Percentiles rank a stretch among this genome's conserved stretches.
These are phyloP conservation scores for Aphrophora alni DNA, from an alignment of 2,888 invertebrate genomes.

Conservation along the genomic window DNA sequence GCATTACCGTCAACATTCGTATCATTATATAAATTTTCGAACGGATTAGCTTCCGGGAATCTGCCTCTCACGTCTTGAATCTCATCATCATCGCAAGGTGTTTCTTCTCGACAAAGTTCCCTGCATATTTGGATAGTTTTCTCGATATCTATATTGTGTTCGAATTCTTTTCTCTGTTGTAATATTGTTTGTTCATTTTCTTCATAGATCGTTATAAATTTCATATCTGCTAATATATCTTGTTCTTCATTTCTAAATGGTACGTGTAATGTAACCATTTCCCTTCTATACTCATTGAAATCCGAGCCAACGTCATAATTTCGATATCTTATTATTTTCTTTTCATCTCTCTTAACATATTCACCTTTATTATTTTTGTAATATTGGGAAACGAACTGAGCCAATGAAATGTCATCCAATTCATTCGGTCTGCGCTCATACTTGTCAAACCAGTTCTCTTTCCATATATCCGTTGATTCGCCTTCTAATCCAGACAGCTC, in stretches of 20 bases:
- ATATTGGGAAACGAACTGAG: constrained; percentile 16
- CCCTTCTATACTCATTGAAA: background rate
- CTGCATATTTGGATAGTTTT: background rate
- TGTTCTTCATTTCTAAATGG: background rate
- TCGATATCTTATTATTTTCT: background rate
- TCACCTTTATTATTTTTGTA: constrained; percentile 31
- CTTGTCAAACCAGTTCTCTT: constrained; percentile 50
- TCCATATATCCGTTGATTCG: constrained; percentile 53
- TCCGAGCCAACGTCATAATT: constrained; percentile 32
- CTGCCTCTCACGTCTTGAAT: background rate
- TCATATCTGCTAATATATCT: background rate
- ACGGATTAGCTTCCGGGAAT: background rate
- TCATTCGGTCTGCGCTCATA: constrained; percentile 19
- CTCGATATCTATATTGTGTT: background rate
- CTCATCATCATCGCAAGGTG: background rate
- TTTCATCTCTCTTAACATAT: background rate
- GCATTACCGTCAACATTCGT: background rate
- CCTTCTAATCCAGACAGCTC: constrained; percentile 51
- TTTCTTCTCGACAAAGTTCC: background rate
- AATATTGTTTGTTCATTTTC: background rate
- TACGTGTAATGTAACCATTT: background rate
- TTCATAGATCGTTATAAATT: background rate
- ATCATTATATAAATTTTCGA: background rate
- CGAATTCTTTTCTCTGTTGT: background rate
- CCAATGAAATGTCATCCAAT: constrained; percentile 24